Evolutionary conservation across 2,797 vertebrate species (phyloP).

Genomic region (Amblyraja radiata): DNA sequence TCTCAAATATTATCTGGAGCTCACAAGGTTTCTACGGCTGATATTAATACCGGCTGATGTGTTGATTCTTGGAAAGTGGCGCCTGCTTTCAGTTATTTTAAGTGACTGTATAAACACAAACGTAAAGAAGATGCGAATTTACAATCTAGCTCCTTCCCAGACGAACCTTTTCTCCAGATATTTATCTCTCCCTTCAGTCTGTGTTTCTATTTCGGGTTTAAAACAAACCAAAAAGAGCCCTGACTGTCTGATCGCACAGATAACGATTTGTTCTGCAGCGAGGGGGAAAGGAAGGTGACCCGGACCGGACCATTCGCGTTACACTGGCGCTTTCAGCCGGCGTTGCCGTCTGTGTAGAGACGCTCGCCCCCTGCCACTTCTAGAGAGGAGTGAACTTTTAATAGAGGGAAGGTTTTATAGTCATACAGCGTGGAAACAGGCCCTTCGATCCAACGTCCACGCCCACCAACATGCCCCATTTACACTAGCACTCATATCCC

Average conservation of each 20-base stretch:
- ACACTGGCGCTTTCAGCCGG: neutral
- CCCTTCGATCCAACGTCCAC: too few relatives aligned
- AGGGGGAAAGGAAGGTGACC: neutral
- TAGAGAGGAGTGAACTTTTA: neutral
- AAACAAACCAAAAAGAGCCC: conserved; percentile 45
- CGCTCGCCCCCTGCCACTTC: neutral
- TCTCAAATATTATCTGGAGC: conserved; percentile 23
- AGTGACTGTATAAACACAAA: conserved; percentile 37
- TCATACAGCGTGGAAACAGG: too few relatives aligned
- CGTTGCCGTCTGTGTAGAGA: neutral
- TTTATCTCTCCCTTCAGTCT: conserved; percentile 42
- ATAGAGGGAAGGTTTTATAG: neutral
- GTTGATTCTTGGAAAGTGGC: conserved; percentile 35
- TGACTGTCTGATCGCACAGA: conserved; percentile 40
- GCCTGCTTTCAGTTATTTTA: conserved; percentile 35
- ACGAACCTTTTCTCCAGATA: conserved; percentile 43
- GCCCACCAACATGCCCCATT: too few relatives aligned
- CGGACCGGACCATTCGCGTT: neutral
- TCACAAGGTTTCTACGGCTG: conserved; percentile 2
- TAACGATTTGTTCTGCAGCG: neutral
- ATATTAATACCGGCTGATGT: conserved; percentile 37
- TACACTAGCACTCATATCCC: too few relatives aligned
- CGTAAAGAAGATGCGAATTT: conserved; percentile 40
- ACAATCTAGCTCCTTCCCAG: conserved; percentile 44
- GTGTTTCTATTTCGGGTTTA: conserved; percentile 43